phyloP scores from a whole-genome alignment of 2,888 invertebrate genomes.

The Hydropsyche betteni region DNA sequence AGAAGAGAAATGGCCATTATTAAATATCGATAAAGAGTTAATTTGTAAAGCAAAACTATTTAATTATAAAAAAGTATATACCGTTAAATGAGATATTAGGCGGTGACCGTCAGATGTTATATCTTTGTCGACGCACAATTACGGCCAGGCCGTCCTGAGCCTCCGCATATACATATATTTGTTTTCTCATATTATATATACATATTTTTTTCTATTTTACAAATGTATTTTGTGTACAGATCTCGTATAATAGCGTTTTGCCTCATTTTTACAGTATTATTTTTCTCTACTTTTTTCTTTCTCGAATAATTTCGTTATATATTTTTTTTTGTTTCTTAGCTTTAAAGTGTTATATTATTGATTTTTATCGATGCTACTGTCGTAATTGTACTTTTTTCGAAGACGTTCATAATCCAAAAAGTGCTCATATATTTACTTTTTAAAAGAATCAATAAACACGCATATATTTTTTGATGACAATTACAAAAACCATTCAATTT shows the following conservation, averaged over 20 bases:
- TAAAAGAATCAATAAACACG: conserved; percentile 15
- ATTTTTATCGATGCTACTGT: not conserved
- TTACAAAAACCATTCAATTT: conserved; percentile 24
- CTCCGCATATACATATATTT: not conserved
- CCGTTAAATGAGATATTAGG: conserved; percentile 9
- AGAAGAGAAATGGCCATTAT: conserved; percentile 39
- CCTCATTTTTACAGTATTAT: no score
- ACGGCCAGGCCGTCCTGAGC: conserved; percentile 38
- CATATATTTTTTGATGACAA: conserved; percentile 23
- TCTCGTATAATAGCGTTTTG: not conserved
- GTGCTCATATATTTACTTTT: conserved; percentile 24
- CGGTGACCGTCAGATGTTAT: not conserved
- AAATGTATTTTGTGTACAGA: not conserved
- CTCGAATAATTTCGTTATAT: not conserved
- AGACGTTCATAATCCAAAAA: conserved; percentile 12
- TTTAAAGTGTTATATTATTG: not conserved
- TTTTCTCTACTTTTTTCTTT: no score
- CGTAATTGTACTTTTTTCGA: not conserved
- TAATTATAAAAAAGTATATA: not conserved
- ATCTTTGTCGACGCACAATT: conserved; percentile 38
- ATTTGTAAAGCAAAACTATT: conserved; percentile 16
- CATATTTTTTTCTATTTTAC: no score
- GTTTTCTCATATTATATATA: no score
- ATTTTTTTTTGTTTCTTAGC: not conserved
- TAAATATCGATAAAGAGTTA: conserved; percentile 8